These are phyloP conservation scores for Tineola bisselliella DNA, from an alignment of 2,888 invertebrate genomes.

Conservation along the genomic window DNA sequence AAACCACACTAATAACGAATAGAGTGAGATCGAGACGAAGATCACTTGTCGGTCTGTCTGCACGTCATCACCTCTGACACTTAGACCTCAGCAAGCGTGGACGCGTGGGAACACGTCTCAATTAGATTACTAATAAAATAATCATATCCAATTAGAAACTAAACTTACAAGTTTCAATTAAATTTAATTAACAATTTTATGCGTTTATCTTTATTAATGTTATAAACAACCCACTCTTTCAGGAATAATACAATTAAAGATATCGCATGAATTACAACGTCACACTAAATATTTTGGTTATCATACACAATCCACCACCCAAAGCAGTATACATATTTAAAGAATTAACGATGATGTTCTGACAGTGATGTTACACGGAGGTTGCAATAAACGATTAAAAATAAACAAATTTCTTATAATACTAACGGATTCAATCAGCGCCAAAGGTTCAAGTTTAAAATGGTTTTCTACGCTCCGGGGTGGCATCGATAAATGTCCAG, in stretches of 20 bases:
- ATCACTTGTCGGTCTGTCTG: neutral
- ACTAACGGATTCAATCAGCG: neutral
- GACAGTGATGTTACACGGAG: too few species aligned
- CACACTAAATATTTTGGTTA: too few species aligned
- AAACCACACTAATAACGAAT: neutral
- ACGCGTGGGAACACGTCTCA: conserved; percentile 1
- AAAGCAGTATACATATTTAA: too few species aligned
- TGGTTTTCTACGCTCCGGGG: neutral
- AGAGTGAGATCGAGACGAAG: neutral
- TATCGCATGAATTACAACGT: too few species aligned
- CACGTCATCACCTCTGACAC: conserved; percentile 9
- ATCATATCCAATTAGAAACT: neutral
- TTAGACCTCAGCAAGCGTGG: neutral
- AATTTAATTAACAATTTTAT: neutral
- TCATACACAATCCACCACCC: too few species aligned
- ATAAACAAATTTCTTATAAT: neutral
- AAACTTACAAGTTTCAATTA: neutral
- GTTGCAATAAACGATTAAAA: too few species aligned
- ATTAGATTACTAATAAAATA: conserved; percentile 3
- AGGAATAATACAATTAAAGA: too few species aligned
- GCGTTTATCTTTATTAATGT: too few species aligned
- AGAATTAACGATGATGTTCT: too few species aligned
- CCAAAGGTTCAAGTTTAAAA: neutral
- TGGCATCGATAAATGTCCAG: conserved; percentile 1
- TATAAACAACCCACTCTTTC: too few species aligned